Evolutionary conservation across 2,113 vertebrate species (phyloP).

Genomic region (Xenopus laevis): DNA sequence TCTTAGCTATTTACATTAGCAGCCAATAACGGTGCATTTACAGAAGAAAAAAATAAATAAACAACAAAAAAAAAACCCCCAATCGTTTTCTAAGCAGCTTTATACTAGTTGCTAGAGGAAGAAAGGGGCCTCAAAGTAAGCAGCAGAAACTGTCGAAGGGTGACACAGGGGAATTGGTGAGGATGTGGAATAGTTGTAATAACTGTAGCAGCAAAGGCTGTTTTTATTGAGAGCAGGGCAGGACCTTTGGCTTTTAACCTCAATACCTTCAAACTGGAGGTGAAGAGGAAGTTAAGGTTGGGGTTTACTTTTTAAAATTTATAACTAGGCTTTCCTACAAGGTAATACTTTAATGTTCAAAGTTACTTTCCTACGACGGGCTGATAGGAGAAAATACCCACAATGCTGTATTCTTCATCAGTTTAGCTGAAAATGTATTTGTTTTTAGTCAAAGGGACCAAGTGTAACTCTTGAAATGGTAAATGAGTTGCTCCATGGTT

Average conservation of each 20-base stretch:
- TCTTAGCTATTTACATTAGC: neutral
- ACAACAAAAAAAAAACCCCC: too few species aligned
- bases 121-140: slow-evolving; percentile 32
- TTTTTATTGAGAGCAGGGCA: slow-evolving; percentile 51
- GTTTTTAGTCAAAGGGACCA: neutral
- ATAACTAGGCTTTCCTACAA: slow-evolving; percentile 47
- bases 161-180: slow-evolving; percentile 35
- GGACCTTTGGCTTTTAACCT: slow-evolving; percentile 48
- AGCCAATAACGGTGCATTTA: slow-evolving; percentile 37
- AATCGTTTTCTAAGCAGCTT: slow-evolving; percentile 45
- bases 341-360: slow-evolving; percentile 26
- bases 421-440: neutral
- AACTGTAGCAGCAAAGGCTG: slow-evolving; percentile 47
- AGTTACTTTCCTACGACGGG: neutral
- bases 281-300: slow-evolving; percentile 50
- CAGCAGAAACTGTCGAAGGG: slow-evolving; percentile 28
- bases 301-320: slow-evolving; percentile 42
- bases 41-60: slow-evolving; percentile 17
- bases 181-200: slow-evolving; percentile 47
- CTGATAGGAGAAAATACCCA: slow-evolving; percentile 7
- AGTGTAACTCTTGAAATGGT: neutral
- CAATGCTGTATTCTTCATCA: neutral
- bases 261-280: slow-evolving; percentile 47
- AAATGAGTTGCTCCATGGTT: neutral
- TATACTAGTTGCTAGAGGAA: slow-evolving; percentile 42